phyloP scores from a whole-genome alignment of 2,888 invertebrate species.

The Oscheius sp. region DNA sequence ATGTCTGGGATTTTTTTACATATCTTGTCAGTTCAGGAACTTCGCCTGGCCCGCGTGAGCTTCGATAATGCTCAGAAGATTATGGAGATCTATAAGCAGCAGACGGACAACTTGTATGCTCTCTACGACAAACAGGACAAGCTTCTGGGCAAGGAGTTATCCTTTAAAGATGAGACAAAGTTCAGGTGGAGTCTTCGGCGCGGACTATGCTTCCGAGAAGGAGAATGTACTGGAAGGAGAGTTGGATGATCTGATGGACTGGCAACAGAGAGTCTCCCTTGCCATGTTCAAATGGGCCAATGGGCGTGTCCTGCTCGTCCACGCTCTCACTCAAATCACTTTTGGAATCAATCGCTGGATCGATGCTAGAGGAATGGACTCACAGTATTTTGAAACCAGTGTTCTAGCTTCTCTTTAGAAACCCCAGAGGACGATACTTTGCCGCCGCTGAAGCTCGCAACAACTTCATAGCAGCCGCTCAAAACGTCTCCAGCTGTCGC shows the following conservation, averaged over 20 bases:
- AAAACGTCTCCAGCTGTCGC: slow-evolving; percentile 77
- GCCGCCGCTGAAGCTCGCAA: slow-evolving; percentile 77
- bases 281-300: slow-evolving; percentile 76
- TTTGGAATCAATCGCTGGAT: slow-evolving; percentile 76
- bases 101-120: slow-evolving; percentile 74
- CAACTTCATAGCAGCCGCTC: slow-evolving; percentile 77
- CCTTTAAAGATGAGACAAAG: not conserved
- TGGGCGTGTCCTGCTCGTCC: slow-evolving; percentile 75
- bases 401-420: slow-evolving; percentile 64
- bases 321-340: slow-evolving; percentile 76
- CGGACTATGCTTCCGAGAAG: slow-evolving; percentile 76
- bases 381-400: slow-evolving; percentile 63
- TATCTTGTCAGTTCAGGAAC: slow-evolving; percentile 61
- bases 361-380: slow-evolving; percentile 73
- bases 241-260: slow-evolving; percentile 75
- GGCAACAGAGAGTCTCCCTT: slow-evolving; percentile 76
- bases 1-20: not conserved
- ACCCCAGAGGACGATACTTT: slow-evolving; percentile 75
- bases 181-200: slow-evolving; percentile 75
- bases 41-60: slow-evolving; percentile 73
- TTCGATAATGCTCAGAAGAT: slow-evolving; percentile 72
- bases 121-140: slow-evolving; percentile 76
- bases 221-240: slow-evolving; percentile 77
- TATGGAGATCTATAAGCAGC: slow-evolving; percentile 71
- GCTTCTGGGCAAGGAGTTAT: slow-evolving; percentile 74